A percentile compares a stretch with the other conserved stretches of the same genome.
Evolutionary conservation across 2,797 vertebrate species (phyloP).

Genomic region (Australoheros facetus): DNA sequence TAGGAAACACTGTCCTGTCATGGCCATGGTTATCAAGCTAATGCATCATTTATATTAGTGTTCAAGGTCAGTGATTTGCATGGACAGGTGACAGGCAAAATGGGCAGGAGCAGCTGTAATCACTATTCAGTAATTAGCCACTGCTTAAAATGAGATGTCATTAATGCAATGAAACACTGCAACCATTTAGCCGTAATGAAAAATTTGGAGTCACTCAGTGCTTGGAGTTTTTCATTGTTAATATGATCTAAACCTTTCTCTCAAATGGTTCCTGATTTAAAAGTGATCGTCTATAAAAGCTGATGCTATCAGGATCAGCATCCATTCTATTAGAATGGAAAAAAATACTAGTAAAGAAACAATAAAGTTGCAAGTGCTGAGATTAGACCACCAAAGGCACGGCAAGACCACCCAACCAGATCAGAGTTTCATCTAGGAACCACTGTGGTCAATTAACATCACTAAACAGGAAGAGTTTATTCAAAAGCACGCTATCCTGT

Average conservation of each 20-base stretch:
- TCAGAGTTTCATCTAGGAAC: constrained; percentile 47
- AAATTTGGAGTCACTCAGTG: not conserved
- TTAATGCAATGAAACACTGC: not conserved
- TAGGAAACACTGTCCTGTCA: constrained; percentile 38
- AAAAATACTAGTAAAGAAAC: not conserved
- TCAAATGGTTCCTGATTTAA: constrained; percentile 9
- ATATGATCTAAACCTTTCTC: constrained; percentile 1
- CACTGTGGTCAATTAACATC: constrained; percentile 46
- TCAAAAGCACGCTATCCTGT: constrained; percentile 15
- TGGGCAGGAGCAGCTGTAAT: constrained; percentile 53
- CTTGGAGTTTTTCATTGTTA: constrained; percentile 10
- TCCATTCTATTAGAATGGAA: constrained; percentile 36
- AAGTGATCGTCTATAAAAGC: not conserved
- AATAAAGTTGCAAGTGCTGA: constrained; percentile 14
- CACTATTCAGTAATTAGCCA: constrained; percentile 22
- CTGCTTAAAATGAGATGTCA: not conserved
- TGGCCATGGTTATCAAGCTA: constrained; percentile 32
- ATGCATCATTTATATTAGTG: constrained; percentile 50
- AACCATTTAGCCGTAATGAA: constrained; percentile 13
- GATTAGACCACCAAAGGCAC: constrained; percentile 58
- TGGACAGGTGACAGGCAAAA: constrained; percentile 23
- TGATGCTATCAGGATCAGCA: constrained; percentile 22
- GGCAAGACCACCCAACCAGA: constrained; percentile 75
- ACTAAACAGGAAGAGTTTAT: constrained; percentile 31
- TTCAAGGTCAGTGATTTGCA: constrained; percentile 31